Evolutionary conservation across 2,113 vertebrate species (phyloP), one percentile per base, ranked within the genome.

Genomic region (Seriola rivoliana): DNA sequence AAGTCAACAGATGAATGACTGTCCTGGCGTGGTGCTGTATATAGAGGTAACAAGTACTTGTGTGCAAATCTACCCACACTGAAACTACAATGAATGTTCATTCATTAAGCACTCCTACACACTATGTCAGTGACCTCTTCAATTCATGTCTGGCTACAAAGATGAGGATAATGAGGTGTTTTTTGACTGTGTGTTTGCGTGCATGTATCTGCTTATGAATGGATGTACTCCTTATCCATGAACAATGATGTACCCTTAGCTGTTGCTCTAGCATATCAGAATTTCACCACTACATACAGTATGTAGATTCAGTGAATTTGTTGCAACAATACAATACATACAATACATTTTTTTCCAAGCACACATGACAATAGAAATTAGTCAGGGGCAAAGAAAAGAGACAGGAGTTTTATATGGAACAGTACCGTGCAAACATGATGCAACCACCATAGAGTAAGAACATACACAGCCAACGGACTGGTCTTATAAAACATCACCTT

Each of bases 31-130:
- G 71, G 67, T 76, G 63, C 74, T 40, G 44, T 67, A 12, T 34
- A 17, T 55, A 2, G 6, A 68, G 29, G 23, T 78, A 71, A 48
- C 4, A 52, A 68, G 36, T 36, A 9, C 13, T 25, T 72, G 23
- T 65, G 48, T 76, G n/a, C 44, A 60, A 48, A 34, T 57, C 42
- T n/a, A 17, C 55, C 59, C 54, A 58, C 68, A 29, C 60, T 54
- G 57, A 32, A 63, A 58, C 34, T 11, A 79, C 68, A 46, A 68
- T 42, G 9, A 82, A 34, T 4, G 21, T 21, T 48, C 62, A 70
- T 68, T 85, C 79, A 81, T 73, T 72, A 65, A 68, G 11, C 12
- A 42, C 70, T 71, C 81, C 78, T 40, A 67, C 58, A n/a, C 36
- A 44, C 29, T 19, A 38, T 14, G 40, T 60, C 62, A 73, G 12